Conservation (phyloP, 2,113 vertebrate genomes). For the Megaleporinus macrocephalus region DNA sequence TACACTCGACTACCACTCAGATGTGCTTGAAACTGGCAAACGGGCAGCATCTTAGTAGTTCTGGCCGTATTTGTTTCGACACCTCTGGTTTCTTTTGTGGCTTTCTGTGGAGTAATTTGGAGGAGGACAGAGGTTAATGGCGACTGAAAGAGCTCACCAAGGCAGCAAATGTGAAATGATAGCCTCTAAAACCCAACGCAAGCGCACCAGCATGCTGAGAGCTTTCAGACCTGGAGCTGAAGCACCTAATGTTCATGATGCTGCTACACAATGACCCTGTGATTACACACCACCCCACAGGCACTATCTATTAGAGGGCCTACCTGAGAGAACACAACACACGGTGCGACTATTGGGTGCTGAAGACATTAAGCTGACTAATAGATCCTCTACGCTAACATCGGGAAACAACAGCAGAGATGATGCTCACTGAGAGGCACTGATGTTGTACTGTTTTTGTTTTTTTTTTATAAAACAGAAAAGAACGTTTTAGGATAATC, state of each 20-base stretch:
- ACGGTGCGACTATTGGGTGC: background rate
- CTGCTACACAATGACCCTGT: background rate
- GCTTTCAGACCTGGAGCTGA: slow-evolving; percentile 22
- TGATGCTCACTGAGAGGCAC: too few relatives aligned
- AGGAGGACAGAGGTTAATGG: slow-evolving; percentile 22
- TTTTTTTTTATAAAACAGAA: background rate
- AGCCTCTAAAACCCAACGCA: background rate
- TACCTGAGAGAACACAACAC: background rate
- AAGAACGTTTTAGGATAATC: background rate
- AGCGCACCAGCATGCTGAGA: slow-evolving; percentile 12
- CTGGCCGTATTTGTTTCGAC: background rate
- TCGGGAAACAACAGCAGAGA: too few relatives aligned
- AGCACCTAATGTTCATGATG: slow-evolving; percentile 18
- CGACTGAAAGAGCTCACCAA: slow-evolving; percentile 1
- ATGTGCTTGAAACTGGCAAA: background rate
- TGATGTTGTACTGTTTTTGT: background rate
- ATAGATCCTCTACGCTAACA: background rate
- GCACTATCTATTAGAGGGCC: background rate
- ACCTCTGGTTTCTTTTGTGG: background rate
- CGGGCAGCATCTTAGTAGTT: background rate
- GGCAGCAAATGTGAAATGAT: background rate
- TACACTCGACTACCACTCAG: slow-evolving; percentile 3
- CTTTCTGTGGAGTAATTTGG: background rate
- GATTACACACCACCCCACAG: background rate
- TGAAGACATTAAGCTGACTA: background rate